Percentiles rank a stretch among this genome's conserved stretches.
These are phyloP conservation scores for Bugula neritina DNA, from an alignment of 2,888 invertebrate genomes.

Conservation along the genomic window DNA sequence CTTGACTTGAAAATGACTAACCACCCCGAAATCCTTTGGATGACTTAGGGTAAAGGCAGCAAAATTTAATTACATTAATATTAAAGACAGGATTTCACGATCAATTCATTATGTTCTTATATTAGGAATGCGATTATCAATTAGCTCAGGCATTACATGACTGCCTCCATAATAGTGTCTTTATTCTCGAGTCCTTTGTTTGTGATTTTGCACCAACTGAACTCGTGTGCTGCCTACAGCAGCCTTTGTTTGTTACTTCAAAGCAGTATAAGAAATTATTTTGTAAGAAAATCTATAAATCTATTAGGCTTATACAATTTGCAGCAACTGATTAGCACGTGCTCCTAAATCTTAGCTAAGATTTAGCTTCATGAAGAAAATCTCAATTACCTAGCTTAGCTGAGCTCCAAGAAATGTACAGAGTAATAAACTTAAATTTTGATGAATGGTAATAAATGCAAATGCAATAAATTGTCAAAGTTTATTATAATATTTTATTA, in stretches of 20 bases:
- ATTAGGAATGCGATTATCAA: background rate
- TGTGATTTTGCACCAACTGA: background rate
- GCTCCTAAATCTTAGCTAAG: too few relatives aligned
- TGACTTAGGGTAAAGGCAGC: background rate
- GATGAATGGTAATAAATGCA: too few relatives aligned
- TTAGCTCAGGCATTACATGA: background rate
- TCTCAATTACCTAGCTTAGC: too few relatives aligned
- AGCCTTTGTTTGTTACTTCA: background rate
- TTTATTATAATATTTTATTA: too few relatives aligned
- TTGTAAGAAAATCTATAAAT: background rate
- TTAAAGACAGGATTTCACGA: background rate
- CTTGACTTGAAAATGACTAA: background rate
- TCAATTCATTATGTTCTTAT: background rate
- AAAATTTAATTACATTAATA: background rate
- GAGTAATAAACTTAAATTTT: too few relatives aligned
- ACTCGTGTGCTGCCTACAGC: background rate
- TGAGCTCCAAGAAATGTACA: too few relatives aligned
- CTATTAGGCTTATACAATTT: background rate
- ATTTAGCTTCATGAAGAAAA: too few relatives aligned
- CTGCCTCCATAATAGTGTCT: background rate
- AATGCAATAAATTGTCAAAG: too few relatives aligned
- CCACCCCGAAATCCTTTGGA: background rate
- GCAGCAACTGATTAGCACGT: too few relatives aligned
- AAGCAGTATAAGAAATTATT: slow-evolving; percentile 9
- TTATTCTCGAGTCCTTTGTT: slow-evolving; percentile 1